Evolutionary conservation across 2,888 invertebrate species (phyloP), one percentile per base, ranked within the genome.

Genomic region (Actias luna): DNA sequence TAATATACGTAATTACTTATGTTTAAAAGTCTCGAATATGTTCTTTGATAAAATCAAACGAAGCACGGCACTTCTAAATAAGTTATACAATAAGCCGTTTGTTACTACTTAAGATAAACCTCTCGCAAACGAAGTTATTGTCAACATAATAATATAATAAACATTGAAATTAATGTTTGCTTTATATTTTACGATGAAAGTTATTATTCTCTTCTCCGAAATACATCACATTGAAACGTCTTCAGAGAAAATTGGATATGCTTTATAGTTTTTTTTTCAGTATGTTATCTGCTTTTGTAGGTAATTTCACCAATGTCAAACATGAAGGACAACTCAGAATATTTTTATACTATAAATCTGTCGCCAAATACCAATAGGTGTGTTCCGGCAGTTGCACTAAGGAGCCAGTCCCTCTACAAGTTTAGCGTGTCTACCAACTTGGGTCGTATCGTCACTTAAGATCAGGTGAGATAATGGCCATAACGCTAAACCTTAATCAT

Each of bases 21-120:
- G 8, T 42, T 18, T 18, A 42, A 18, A 42, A 42, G 18, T n/a
- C 18, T 50, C 3, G 25, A 50, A 12, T 42, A 42, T 18, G 7
- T 22, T 25, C 14, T 55, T 29, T 29, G n/a, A 25, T 12, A 10
- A 12, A 50, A 46, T 46, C 22, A 46, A 29, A 29, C 55, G 8
- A 29, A 55, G 29, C 29, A 29, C 7, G 29, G 29, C 29, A 50
- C 25, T 29, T 55, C 29, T 0, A 55, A 55, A 29, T 29, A 55
- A 55, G 29, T 55, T 55, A 42, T 18, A 42, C 42, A 52, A 50
- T 55, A 55, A 55, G 29, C 27, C 29, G 7, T 29, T 55, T 55
- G 55, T 55, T 55, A 5, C 12, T 55, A 29, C 55, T 55, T 55
- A 50, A 27, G 29, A 55, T 18, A 29, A 29, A 29, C 55, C 16